Evolutionary conservation across 2,888 invertebrate species (phyloP), one percentile per base, ranked within the genome.

Genomic region (Phanerotoma sp.): DNA sequence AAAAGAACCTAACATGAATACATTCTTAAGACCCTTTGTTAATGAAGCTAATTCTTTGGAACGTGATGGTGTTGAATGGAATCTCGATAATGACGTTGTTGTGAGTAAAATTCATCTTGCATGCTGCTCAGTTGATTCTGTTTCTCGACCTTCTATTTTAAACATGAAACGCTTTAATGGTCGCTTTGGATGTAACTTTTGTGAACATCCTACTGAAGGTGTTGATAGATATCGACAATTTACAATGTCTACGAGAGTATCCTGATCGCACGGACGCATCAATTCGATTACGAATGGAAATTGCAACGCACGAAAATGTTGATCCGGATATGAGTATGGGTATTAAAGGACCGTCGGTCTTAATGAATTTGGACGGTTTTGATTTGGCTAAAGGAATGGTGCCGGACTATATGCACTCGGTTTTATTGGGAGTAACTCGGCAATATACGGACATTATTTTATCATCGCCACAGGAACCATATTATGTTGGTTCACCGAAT

Each of bases 341-440:
- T 2, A 25, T 41, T 41, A n/a, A 25, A n/a, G 21, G 3, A 4
- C 21, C 22, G 9, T 41, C 41, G 5, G 11, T 20, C n/a, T 13
- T 41, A n/a, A 41, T 41, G 22, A 41, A 41, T 41, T 41, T 41
- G 13, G 13, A 25, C 5, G 11, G 13, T 11, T 21, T 46, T n/a
- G 18, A 46, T 11, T 42, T 18, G 51, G 67, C 44, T 57, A 67
- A 15, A 69, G 69, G 65, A 60, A 62, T 52, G 63, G 64, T 44
- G 68, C 62, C 5, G 65, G 51, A 51, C 7, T 51, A 51, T 44
- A 4, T 51, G 4, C 51, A 51, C 13, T 16, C 51, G 2, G 38
- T 51, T 25, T 11, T 51, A n/a, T 37, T 45, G 1, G 44, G 45
- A 4, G 37, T 16, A 15, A 16, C 3, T 13, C 33, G 32, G 11